Conservation (phyloP, 1,140 invertebrate species). For the Pissodes strobi region DNA sequence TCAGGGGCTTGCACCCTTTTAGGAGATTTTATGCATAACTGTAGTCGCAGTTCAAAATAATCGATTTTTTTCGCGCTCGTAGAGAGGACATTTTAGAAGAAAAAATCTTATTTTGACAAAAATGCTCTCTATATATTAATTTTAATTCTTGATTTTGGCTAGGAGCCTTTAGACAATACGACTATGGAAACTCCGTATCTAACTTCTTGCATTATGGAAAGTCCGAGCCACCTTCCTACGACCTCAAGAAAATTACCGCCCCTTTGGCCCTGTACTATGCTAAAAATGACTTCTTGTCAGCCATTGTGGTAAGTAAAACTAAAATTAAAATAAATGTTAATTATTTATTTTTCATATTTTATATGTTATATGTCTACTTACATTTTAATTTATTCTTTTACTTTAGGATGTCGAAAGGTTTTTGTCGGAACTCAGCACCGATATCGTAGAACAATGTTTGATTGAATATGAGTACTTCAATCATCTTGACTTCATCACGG, state of each 20-base stretch:
- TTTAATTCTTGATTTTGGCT: too few species aligned
- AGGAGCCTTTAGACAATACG: slow-evolving; percentile 39
- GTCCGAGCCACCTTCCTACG: slow-evolving; percentile 24
- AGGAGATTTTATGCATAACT: too few species aligned
- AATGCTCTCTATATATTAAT: too few species aligned
- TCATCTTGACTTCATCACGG: slow-evolving; percentile 37
- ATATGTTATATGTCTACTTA: not conserved
- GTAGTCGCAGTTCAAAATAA: too few species aligned
- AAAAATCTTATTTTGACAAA: too few species aligned
- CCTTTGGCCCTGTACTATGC: slow-evolving; percentile 29
- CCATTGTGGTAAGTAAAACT: slow-evolving; percentile 18
- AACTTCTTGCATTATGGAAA: slow-evolving; percentile 25
- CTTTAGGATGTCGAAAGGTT: slow-evolving; percentile 39
- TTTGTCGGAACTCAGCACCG: slow-evolving; percentile 15
- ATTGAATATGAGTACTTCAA: slow-evolving; percentile 34
- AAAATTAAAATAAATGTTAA: too few species aligned
- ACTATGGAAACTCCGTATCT: slow-evolving; percentile 26
- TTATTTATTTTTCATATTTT: not conserved
- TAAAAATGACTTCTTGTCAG: slow-evolving; percentile 27
- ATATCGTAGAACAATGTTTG: slow-evolving; percentile 13
- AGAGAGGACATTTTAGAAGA: too few species aligned
- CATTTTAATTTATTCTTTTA: not conserved
- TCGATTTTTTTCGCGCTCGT: too few species aligned
- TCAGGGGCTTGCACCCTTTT: too few species aligned
- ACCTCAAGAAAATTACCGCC: slow-evolving; percentile 6